Conservation (phyloP, 92 coral and sea anemone genomes). For the Umimayanthus kanabou region DNA sequence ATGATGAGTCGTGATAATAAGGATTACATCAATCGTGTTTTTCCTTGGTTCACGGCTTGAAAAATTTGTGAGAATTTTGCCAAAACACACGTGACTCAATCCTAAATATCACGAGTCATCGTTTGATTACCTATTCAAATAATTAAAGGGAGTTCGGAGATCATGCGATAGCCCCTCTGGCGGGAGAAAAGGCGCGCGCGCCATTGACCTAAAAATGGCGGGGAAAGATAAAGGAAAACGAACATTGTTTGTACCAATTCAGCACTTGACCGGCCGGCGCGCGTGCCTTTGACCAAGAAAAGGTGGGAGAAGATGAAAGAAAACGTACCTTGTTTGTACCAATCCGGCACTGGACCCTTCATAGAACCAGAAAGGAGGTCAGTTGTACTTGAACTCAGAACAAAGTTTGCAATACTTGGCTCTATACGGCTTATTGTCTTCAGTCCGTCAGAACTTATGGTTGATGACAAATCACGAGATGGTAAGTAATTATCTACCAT, state of each 20-base stretch:
- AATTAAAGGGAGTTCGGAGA: too few species aligned
- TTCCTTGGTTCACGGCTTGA: too few species aligned
- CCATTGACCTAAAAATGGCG: neutral
- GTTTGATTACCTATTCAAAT: too few species aligned
- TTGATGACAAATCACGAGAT: neutral
- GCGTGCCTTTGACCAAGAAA: too few species aligned
- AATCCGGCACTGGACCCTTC: neutral
- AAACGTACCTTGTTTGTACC: slow-evolving; percentile 23
- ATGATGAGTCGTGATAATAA: too few species aligned
- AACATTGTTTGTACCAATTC: slow-evolving; percentile 25
- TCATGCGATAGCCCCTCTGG: too few species aligned
- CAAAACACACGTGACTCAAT: too few species aligned
- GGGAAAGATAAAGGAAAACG: too few species aligned
- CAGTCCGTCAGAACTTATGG: neutral
- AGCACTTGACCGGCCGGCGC: neutral
- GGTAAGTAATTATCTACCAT: neutral
- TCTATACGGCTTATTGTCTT: neutral
- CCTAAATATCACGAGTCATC: too few species aligned
- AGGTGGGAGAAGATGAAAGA: too few species aligned
- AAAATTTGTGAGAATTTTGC: too few species aligned
- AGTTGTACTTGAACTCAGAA: neutral
- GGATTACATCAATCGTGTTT: too few species aligned
- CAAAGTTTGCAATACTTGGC: slow-evolving; percentile 2
- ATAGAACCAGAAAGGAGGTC: neutral
- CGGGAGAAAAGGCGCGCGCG: neutral